These are phyloP conservation scores for Halictus rubicundus DNA, from an alignment of 1,140 invertebrate species.

Conservation along the genomic window DNA sequence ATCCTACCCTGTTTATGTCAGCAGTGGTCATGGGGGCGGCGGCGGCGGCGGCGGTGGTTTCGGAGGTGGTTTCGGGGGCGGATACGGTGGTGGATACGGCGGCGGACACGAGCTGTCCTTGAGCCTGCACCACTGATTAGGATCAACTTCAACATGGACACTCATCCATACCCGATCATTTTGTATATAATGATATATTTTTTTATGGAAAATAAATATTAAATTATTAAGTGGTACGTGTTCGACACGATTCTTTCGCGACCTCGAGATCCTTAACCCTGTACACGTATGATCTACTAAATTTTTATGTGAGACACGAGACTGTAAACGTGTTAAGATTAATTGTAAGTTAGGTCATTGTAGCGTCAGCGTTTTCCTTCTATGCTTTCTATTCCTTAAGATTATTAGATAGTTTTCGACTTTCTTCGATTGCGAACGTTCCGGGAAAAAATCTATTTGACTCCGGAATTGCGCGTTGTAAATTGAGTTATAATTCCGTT, in stretches of 20 bases:
- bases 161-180: constrained; percentile 33
- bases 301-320: no score
- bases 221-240: constrained; percentile 58
- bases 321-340: no score
- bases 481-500: constrained; percentile 45
- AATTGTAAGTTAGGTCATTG: no score
- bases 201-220: constrained; percentile 62
- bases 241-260: neutral
- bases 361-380: no score
- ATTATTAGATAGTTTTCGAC: no score
- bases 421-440: no score
- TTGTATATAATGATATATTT: constrained; percentile 62
- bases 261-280: neutral
- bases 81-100: constrained; percentile 48
- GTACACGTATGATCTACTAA: no score
- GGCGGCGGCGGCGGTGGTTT: constrained; percentile 34
- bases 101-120: constrained; percentile 44
- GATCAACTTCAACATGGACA: constrained; percentile 4
- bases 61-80: constrained; percentile 25
- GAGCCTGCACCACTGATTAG: constrained; percentile 59
- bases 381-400: no score
- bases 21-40: constrained; percentile 48
- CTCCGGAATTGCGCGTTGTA: neutral
- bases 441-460: no score
- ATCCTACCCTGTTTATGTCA: constrained; percentile 81